Evolutionary conservation across 2,113 vertebrate species (phyloP).

Genomic region (Garra rufa): DNA sequence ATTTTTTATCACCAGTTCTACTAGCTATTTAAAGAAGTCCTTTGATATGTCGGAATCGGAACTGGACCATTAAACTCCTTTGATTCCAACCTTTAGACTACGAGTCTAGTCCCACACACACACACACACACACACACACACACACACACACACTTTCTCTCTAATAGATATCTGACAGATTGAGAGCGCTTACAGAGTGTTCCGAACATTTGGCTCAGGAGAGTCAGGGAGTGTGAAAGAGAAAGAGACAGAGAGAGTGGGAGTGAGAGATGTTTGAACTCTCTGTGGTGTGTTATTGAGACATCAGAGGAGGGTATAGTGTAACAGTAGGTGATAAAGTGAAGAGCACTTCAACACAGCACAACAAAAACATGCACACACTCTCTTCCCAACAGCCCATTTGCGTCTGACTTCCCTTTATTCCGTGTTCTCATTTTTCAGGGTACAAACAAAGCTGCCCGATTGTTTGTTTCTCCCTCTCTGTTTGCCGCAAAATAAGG

Average conservation of each 20-base stretch:
- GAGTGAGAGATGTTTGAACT: conserved; percentile 15
- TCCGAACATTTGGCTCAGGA: conserved; percentile 69
- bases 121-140: background rate
- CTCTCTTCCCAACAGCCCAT: background rate
- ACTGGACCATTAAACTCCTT: background rate
- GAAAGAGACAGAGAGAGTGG: conserved; percentile 46
- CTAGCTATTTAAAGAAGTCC: background rate
- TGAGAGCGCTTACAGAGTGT: conserved; percentile 72
- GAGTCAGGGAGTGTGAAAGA: conserved; percentile 54
- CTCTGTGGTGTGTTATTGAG: conserved; percentile 39
- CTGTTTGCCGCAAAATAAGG: conserved; percentile 1
- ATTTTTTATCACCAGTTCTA: background rate
- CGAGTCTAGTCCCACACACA: background rate
- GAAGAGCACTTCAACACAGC: conserved; percentile 27
- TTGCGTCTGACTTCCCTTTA: background rate
- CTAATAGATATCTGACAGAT: conserved; percentile 69
- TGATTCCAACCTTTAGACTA: background rate
- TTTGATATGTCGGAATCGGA: background rate
- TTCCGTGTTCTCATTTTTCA: background rate
- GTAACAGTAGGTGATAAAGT: conserved; percentile 33
- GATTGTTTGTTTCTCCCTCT: conserved; percentile 13
- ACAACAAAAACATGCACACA: conserved; percentile 37
- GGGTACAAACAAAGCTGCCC: conserved; percentile 17
- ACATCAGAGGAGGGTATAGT: conserved; percentile 30
- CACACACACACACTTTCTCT: background rate